These are phyloP conservation scores for Herminia tarsipennalis DNA, from an alignment of 2,888 invertebrate genomes.

Conservation along the genomic window DNA sequence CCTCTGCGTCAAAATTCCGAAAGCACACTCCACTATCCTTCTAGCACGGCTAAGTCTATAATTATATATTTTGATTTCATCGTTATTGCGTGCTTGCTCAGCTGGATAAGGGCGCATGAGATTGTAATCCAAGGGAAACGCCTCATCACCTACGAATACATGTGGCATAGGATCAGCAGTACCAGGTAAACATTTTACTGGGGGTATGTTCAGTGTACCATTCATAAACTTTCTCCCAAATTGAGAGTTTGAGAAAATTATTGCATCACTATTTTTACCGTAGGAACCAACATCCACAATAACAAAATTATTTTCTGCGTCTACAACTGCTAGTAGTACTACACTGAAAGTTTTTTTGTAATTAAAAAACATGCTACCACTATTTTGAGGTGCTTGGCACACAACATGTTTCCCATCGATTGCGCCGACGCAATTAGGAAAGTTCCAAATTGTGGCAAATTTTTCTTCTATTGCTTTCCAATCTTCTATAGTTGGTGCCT, in stretches of 20 bases:
- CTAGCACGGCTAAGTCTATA: no score
- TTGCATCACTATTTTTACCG: constrained; percentile 17
- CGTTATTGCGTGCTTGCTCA: no score
- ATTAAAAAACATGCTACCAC: constrained; percentile 42
- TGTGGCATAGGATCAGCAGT: constrained; percentile 8
- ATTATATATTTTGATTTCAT: no score
- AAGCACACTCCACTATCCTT: no score
- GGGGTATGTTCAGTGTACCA: constrained; percentile 9
- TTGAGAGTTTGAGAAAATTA: constrained; percentile 11
- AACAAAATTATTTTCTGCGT: constrained; percentile 58
- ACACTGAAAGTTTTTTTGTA: constrained; percentile 54
- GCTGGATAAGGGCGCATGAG: background rate
- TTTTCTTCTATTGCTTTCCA: constrained; percentile 18
- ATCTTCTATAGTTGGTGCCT: constrained; percentile 13
- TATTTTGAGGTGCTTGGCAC: constrained; percentile 44
- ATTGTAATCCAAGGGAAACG: constrained; percentile 7
- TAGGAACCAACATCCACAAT: constrained; percentile 38
- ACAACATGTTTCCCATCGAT: constrained; percentile 53
- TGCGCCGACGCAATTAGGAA: constrained; percentile 51
- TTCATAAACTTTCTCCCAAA: constrained; percentile 11
- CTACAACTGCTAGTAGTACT: constrained; percentile 52
- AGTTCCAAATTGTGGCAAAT: constrained; percentile 41
- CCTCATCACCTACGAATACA: constrained; percentile 19
- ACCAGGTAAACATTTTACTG: constrained; percentile 8
- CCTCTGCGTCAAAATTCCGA: no score